Conservation (phyloP, 2,797 vertebrate species). For the Lates japonicus region DNA sequence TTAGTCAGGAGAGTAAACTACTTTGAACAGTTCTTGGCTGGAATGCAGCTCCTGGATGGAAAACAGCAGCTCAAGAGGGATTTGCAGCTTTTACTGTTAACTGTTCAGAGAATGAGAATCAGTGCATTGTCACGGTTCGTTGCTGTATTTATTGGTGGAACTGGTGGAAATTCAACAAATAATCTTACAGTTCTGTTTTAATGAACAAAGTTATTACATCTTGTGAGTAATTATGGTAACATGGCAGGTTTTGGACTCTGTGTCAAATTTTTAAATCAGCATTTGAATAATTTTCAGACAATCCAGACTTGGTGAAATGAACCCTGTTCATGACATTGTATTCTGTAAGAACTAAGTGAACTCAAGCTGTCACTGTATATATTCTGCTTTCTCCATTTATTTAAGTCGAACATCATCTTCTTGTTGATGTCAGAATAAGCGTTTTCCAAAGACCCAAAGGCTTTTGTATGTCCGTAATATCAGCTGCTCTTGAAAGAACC, state of each 20-base stretch:
- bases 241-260: not conserved
- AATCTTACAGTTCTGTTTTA: not conserved
- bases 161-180: constrained; percentile 26
- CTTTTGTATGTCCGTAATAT: not conserved
- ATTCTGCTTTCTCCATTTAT: not conserved
- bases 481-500: not conserved
- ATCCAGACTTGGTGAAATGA: not conserved
- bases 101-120: constrained; percentile 28
- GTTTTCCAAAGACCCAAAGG: not conserved
- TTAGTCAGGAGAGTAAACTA: constrained; percentile 44
- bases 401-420: not conserved
- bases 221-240: not conserved
- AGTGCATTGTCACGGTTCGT: constrained; percentile 17
- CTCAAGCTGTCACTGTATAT: not conserved
- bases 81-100: constrained; percentile 42
- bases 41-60: constrained; percentile 32
- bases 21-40: constrained; percentile 45
- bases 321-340: not conserved
- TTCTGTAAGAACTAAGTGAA: not conserved
- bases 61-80: constrained; percentile 40
- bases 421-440: not conserved
- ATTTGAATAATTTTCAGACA: not conserved
- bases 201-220: not conserved
- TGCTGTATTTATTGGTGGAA: constrained; percentile 1
- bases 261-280: not conserved